These are phyloP conservation scores for Crenuchus spilurus DNA, from an alignment of 2,797 vertebrate species.

Conservation along the genomic window DNA sequence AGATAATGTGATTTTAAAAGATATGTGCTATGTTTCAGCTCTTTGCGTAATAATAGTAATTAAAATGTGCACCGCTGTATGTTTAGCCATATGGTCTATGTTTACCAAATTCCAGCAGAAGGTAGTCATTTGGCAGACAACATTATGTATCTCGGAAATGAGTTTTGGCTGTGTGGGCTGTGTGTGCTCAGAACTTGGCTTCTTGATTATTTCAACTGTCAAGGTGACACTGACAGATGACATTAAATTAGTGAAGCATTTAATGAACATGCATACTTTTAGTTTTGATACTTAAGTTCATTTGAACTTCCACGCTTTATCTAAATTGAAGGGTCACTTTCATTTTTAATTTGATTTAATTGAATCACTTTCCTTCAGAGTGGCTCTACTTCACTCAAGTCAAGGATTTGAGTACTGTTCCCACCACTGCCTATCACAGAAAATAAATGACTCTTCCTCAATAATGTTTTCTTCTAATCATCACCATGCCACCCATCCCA, in stretches of 20 bases:
- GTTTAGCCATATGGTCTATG: not conserved
- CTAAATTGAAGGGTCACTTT: slow-evolving; percentile 7
- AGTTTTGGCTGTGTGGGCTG: not conserved
- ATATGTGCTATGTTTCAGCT: too few relatives aligned
- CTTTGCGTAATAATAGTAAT: not conserved
- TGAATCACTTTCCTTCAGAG: not conserved
- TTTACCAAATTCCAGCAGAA: not conserved
- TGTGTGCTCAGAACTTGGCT: not conserved
- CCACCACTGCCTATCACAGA: not conserved
- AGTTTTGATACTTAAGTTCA: not conserved
- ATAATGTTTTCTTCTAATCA: slow-evolving; percentile 29
- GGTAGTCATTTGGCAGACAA: not conserved
- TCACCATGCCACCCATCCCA: slow-evolving; percentile 6
- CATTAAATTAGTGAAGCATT: not conserved
- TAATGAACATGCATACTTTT: not conserved
- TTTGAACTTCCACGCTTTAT: not conserved
- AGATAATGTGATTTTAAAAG: too few relatives aligned
- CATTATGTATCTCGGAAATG: not conserved
- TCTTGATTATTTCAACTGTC: not conserved
- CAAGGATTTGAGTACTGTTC: not conserved
- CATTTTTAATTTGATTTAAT: not conserved
- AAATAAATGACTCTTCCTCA: slow-evolving; percentile 21
- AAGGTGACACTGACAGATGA: not conserved
- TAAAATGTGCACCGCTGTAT: too few relatives aligned
- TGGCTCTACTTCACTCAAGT: not conserved